These are phyloP conservation scores for Ennomos fuscantarius DNA, from an alignment of 2,888 invertebrate genomes.

Conservation along the genomic window DNA sequence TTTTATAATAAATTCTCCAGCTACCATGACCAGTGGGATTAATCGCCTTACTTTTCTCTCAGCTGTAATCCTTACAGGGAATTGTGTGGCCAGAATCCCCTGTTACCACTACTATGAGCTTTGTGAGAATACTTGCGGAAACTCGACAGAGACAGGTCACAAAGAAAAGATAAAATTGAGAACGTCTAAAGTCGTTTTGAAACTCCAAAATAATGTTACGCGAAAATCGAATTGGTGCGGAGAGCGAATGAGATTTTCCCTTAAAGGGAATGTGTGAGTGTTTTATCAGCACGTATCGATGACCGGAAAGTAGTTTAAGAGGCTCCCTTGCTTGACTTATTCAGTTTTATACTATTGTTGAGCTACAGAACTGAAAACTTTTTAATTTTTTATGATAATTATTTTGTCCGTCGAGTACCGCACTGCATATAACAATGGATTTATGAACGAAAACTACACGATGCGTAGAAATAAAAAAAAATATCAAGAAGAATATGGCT, in stretches of 20 bases:
- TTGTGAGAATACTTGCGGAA: slow-evolving; percentile 36
- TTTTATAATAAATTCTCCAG: slow-evolving; percentile 81
- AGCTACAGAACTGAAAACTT: neutral
- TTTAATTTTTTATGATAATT: too few relatives aligned
- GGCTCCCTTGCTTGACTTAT: slow-evolving; percentile 8
- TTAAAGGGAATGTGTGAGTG: slow-evolving; percentile 29
- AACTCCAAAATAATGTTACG: slow-evolving; percentile 38
- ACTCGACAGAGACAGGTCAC: slow-evolving; percentile 36
- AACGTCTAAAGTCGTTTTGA: slow-evolving; percentile 35
- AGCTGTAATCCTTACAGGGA: slow-evolving; percentile 76
- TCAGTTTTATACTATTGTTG: slow-evolving; percentile 8
- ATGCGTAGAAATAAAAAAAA: too few relatives aligned
- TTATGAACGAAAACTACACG: too few relatives aligned
- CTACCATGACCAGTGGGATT: slow-evolving; percentile 76
- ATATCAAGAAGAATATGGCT: too few relatives aligned
- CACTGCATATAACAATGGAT: too few relatives aligned
- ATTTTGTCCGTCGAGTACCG: too few relatives aligned
- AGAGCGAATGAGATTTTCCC: slow-evolving; percentile 31
- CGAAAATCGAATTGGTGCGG: slow-evolving; percentile 35
- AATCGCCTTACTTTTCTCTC: slow-evolving; percentile 83
- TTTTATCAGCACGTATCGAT: slow-evolving; percentile 37
- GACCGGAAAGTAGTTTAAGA: slow-evolving; percentile 35
- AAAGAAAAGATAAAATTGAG: slow-evolving; percentile 34
- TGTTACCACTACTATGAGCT: slow-evolving; percentile 61
- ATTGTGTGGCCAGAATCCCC: slow-evolving; percentile 74